Evolutionary conservation across 2,888 invertebrate species (phyloP).

Genomic region (Sinelater perroti): DNA sequence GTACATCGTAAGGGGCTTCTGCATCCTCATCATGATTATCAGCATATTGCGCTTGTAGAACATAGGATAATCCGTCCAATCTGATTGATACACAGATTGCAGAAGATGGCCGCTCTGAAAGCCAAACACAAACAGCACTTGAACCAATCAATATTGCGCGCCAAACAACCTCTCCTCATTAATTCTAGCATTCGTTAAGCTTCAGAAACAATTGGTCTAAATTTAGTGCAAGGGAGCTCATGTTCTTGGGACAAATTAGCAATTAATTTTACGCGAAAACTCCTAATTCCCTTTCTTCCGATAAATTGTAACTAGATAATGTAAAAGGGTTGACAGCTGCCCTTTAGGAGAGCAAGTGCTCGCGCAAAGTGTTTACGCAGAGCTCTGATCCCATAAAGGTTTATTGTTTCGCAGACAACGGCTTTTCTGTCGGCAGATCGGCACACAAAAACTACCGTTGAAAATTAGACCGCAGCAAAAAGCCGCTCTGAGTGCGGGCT

Average conservation of each 20-base stretch:
- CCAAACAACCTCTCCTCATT: no score
- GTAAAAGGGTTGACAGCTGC: constrained; percentile 6
- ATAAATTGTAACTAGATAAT: constrained; percentile 13
- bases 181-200: neutral
- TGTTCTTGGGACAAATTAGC: constrained; percentile 1
- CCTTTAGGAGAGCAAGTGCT: constrained; percentile 3
- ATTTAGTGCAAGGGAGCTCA: neutral
- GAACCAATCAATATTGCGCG: no score
- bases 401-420: no score
- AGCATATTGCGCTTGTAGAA: constrained; percentile 60
- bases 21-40: constrained; percentile 62
- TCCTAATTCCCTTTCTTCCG: constrained; percentile 4
- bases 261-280: constrained; percentile 6
- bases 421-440: no score
- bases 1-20: constrained; percentile 62
- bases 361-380: neutral
- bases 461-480: no score
- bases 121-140: no score
- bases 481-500: no score
- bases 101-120: constrained; percentile 61
- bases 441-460: no score
- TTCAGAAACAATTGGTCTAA: constrained; percentile 8
- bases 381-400: constrained; percentile 5
- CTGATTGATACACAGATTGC: constrained; percentile 60
- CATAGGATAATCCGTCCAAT: constrained; percentile 56